Base-by-base conservation (phyloP, 2,113 vertebrate genomes). In the Callocephalon fimbriatum region DNA sequence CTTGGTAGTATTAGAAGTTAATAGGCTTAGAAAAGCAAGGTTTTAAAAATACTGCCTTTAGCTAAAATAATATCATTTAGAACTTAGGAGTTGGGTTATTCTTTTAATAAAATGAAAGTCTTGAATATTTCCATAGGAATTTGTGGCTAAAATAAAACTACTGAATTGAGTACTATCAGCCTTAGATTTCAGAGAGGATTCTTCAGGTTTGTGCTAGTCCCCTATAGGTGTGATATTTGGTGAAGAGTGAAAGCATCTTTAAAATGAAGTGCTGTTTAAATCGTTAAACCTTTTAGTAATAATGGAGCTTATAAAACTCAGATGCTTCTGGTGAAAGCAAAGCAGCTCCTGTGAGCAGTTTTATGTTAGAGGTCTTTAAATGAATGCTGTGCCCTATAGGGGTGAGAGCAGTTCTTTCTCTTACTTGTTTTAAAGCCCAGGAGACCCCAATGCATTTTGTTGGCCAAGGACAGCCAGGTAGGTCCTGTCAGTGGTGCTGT, bases 31-130 rank as follows among this genome's bases (percentile, higher is more conserved):
- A 83, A 86, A 96, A 95, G 67, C 72, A 32, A 90, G 88, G 97
- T 95, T 97, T 97, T 95, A 86, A 93, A 97, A 97, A 98, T 97
- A 96, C 96, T 81, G 96, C 96, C n/a, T 0, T n/a, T 97, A 95
- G 97, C 97, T 97, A 94, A 97, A 96, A 94, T 95, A 96, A 84
- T 96, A 92, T 96, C 91, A 96, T 95, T 91, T 97, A 94, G 70
- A 74, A 87, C 50, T 82, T 71, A 35, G 58, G 77, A 94, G 94
- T 66, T 82, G 76, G 79, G 90, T 85, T 96, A 87, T 80, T 94
- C 97, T 97, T 97, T 97, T 95, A 81, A 90, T 96, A 74, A 77
- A 84, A 65, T 66, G 82, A 59, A 94, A 97, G 85, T 88, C 93
- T 91, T 4, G 93, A 87, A 88, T 97, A 94, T 93, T 98, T 97